Percentiles rank a stretch among this genome's conserved stretches.
These are phyloP conservation scores for Anthonomus grandis DNA, from an alignment of 1,140 invertebrate species.

Conservation along the genomic window DNA sequence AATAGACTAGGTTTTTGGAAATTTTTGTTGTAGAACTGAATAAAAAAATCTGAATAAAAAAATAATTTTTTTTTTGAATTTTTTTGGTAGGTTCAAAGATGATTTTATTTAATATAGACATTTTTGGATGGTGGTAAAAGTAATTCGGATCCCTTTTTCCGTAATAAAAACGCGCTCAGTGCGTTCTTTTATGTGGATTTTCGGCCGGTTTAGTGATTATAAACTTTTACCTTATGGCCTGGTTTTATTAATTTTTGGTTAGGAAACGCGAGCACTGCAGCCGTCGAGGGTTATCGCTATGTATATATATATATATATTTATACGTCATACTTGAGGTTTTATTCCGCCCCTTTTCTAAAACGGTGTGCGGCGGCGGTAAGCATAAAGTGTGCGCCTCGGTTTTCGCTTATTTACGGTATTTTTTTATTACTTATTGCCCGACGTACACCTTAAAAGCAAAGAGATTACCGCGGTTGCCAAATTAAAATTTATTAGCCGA, in stretches of 20 bases:
- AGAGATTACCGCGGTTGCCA: conserved; percentile 4
- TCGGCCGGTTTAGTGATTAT: conserved; percentile 35
- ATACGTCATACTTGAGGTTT: conserved; percentile 30
- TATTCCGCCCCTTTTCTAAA: conserved; percentile 17
- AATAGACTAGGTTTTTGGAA: too few species aligned
- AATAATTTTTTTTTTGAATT: too few species aligned
- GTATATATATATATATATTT: too few species aligned
- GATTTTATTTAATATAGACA: too few species aligned
- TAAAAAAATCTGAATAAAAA: too few species aligned
- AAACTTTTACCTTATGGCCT: conserved; percentile 30
- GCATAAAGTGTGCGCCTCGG: conserved; percentile 22
- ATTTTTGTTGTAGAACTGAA: too few species aligned
- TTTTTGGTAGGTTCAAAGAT: too few species aligned
- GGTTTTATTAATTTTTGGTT: conserved; percentile 35
- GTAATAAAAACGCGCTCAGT: conserved; percentile 34
- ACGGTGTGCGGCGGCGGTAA: conserved; percentile 6
- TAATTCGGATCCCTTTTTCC: too few species aligned
- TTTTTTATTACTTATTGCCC: conserved; percentile 26
- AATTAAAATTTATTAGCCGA: conserved; percentile 15
- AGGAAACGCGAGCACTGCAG: conserved; percentile 14
- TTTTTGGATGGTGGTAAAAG: too few species aligned
- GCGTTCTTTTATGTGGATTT: conserved; percentile 31
- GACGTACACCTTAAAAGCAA: conserved; percentile 15
- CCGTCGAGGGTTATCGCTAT: conserved; percentile 26
- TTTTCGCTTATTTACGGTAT: conserved; percentile 25